Evolutionary conservation across 2,888 invertebrate genomes (phyloP), one percentile per base, ranked within the genome.

Genomic region (Embidobia sp.): DNA sequence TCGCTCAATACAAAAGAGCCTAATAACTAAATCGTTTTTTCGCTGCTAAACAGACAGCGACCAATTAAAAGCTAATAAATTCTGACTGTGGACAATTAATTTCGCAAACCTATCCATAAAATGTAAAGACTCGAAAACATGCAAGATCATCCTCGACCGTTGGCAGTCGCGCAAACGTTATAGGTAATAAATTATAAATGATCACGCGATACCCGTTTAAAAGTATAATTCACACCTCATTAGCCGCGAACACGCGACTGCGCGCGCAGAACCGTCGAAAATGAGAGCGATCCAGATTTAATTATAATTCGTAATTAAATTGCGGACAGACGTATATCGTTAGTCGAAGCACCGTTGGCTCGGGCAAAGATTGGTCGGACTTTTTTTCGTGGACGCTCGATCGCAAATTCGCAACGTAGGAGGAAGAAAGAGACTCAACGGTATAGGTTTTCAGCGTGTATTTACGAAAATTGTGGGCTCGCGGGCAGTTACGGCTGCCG

Each of bases 391-490:
- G n/a, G n/a, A n/a, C n/a, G n/a, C n/a, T n/a, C n/a, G n/a, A n/a
- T n/a, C n/a, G n/a, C n/a, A n/a, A n/a, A n/a, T n/a, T n/a, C n/a
- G n/a, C n/a, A n/a, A 63, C 53, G 33, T 51, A 33, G 46, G 42
- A n/a, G 57, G 37, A 59, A 31, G 35, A 46, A 49, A 42, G 49
- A 48, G 29, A 11, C 16, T 19, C 16, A 48, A 55, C 57, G 64
- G 73, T 64, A 57, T 55, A 64, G 42, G 18, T 63, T 63, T 63
- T 64, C 55, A 73, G 73, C 85, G 85, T 87, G 85, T 88, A 88
- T 87, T 88, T 88, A 88, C 87, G 84, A 85, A 88, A 88, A 88
- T 88, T 88, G 83, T 85, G 82, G 83, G 82, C 85, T 86, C 83
- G 83, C 81, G 83, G 83, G 85, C 84, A 77, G 79, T 83, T 83